Evolutionary conservation across 2,797 vertebrate genomes (phyloP).

Genomic region (Fundulus diaphanus): DNA sequence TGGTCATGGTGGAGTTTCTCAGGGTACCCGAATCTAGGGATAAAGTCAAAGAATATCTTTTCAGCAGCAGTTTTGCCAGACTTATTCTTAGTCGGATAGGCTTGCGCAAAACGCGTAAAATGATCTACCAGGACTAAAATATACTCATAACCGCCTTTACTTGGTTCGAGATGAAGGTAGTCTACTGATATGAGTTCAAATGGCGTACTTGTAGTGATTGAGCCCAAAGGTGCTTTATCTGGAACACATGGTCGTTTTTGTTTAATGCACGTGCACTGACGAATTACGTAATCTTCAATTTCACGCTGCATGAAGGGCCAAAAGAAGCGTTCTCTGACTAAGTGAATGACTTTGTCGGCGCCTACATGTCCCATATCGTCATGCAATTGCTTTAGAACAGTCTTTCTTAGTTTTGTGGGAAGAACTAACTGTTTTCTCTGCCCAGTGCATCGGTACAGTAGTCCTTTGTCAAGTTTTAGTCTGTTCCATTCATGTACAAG

Average conservation of each 20-base stretch:
- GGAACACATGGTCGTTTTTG: neutral
- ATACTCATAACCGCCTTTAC: no score
- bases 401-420: no score
- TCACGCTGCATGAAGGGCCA: conserved; percentile 20
- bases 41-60: no score
- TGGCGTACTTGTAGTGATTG: neutral
- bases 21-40: no score
- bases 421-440: neutral
- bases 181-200: neutral
- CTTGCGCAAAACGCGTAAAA: no score
- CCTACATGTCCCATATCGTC: conserved; percentile 20
- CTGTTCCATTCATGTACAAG: neutral
- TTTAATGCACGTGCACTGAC: neutral
- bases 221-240: neutral
- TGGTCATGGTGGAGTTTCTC: no score
- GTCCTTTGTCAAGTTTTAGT: neutral
- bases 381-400: no score
- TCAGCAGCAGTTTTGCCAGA: no score
- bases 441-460: neutral
- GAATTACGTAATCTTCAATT: neutral
- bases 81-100: no score
- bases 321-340: conserved; percentile 15
- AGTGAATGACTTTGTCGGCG: conserved; percentile 2
- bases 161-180: no score
- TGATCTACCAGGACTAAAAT: no score